Base-by-base conservation (phyloP, 2,797 vertebrate species). In the Peromyscus nudipes region DNA sequence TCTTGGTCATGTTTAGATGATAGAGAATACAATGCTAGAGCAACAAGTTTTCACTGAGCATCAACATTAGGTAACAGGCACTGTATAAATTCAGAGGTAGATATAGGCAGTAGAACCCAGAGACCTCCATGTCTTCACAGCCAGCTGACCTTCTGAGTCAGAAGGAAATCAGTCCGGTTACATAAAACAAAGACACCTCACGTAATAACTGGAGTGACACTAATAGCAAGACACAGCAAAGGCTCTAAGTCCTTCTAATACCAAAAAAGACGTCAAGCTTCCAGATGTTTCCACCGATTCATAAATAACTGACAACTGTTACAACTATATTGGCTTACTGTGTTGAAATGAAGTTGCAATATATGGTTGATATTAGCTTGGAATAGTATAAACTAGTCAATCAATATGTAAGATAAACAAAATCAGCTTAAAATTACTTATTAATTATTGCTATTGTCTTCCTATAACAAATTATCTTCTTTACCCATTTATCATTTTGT, bases 271-370 rank as follows among this genome's bases (percentile, higher is more conserved):
- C 89, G 85, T 97, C 96, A 97, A 55, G 49, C 89, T 96, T 98
- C 97, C 97, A 98, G 96, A 96, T 97, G 82, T 93, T 93, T 17
- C 55, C 96, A 97, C 96, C 96, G 1, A 97, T 97, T 98, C 93
- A 97, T 96, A 94, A 97, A 92, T 96, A 95, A 97, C 90, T 94
- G 97, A 80, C 82, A 92, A 52, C 27, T 79, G 25, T 77, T 94
- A 17, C 4, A 94, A 87, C 4, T 27, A 25, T 9, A 97, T 25
- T 49, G 40, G 4, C 1, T n/a, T 43, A 67, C 21, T 89, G 21
- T n/a, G 46, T 69, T 5, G 0, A 69, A 93, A 96, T 73, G 94
- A 91, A 98, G 57, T 71, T 14, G 95, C 31, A 86, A 25, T 60
- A 34, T 81, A 29, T 91, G 25, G 27, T 75, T 90, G 92, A 79